phyloP scores from a whole-genome alignment of 2,888 invertebrate genomes.

The Xylota sylvarum region DNA sequence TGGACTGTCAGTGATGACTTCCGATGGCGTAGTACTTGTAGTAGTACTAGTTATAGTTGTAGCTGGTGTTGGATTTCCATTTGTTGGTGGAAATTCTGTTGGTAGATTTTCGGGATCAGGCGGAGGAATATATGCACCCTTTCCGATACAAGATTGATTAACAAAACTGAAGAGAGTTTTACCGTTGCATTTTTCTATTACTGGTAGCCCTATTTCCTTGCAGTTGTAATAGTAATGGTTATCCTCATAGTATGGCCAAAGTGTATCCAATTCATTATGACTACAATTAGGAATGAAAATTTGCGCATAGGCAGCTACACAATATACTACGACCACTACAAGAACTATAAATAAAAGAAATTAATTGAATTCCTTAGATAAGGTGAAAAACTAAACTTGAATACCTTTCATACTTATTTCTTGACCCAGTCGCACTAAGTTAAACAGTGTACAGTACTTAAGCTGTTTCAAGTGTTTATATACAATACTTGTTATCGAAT shows the following conservation, averaged over 20 bases:
- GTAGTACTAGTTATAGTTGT: not conserved
- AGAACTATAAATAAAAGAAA: not conserved
- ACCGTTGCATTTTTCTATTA: not conserved
- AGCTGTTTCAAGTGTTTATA: not conserved
- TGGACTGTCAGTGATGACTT: too few relatives aligned
- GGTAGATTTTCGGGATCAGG: constrained; percentile 6
- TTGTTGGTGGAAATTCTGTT: constrained; percentile 14
- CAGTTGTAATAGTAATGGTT: constrained; percentile 10
- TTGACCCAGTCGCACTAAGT: not conserved
- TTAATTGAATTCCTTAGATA: not conserved
- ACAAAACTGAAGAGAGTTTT: not conserved
- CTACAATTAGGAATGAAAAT: constrained; percentile 18
- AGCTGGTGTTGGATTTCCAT: not conserved
- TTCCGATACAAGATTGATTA: not conserved
- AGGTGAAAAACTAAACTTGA: not conserved
- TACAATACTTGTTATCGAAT: not conserved
- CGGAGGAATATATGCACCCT: not conserved
- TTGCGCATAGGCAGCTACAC: not conserved
- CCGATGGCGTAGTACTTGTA: too few relatives aligned
- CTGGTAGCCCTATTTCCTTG: not conserved
- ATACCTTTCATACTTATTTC: constrained; percentile 25
- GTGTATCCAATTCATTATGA: not conserved
- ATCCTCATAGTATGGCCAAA: constrained; percentile 31
- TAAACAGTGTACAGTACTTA: not conserved
- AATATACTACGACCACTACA: not conserved